Conservation (phyloP, 2,113 vertebrate species). For the Bos javanicus region DNA sequence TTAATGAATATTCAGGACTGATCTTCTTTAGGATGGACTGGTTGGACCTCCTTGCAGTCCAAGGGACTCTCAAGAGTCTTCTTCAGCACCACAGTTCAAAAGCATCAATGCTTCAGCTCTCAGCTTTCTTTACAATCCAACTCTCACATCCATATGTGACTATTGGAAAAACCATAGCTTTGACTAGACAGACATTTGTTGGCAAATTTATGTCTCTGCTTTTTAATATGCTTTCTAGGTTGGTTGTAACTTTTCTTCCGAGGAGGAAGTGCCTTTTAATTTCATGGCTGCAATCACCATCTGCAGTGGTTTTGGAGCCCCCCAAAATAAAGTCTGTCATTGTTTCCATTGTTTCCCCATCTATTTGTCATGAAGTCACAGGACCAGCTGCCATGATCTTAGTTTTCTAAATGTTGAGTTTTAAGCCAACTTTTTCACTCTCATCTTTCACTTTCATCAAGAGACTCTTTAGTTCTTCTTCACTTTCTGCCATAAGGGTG, state of each 20-base stretch:
- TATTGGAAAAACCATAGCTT: not conserved
- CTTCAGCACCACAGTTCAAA: not conserved
- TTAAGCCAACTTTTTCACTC: not conserved
- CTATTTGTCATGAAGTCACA: not conserved
- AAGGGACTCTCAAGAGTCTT: not conserved
- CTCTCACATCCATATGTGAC: not conserved
- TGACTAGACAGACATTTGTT: not conserved
- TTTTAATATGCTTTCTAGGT: not conserved
- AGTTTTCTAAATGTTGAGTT: not conserved
- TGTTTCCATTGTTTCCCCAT: not conserved
- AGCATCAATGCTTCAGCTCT: not conserved
- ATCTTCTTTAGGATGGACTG: not conserved
- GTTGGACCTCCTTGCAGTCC: not conserved
- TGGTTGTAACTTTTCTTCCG: not conserved
- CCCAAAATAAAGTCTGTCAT: not conserved
- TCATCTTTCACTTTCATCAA: not conserved
- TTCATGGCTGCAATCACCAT: not conserved
- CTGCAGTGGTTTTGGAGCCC: not conserved
- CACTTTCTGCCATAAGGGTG: not conserved
- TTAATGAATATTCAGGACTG: not conserved
- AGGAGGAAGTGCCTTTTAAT: not conserved
- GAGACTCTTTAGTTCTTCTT: not conserved
- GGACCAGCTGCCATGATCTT: not conserved
- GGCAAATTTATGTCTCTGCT: not conserved
- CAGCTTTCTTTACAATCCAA: not conserved